Base-by-base conservation (phyloP, 1,140 invertebrate genomes). In the Druon quercuslanigerum region DNA sequence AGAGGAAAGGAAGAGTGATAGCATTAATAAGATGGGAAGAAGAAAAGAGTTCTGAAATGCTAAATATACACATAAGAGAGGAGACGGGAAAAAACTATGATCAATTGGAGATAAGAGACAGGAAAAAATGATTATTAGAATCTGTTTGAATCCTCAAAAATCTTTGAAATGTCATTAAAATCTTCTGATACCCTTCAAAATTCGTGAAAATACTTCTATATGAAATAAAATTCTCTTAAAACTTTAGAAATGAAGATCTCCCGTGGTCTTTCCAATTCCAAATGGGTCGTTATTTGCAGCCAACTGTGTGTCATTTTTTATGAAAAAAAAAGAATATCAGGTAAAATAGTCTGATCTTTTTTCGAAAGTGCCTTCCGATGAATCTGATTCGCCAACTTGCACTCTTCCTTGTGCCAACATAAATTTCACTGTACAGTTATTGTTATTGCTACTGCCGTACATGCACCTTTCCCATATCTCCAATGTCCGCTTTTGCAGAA, bases 391-490 rank as follows among this genome's bases (percentile, higher is more conserved):
- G 12, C 52, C 51, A 40, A 57, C 19, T 52, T 75, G 70, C 51
- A 80, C 80, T 77, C 77, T 78, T 25, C 46, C 51, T 74, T 51
- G 19, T 71, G 51, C 19, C 72, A 50, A 79, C 81, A 73, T 84
- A 85, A 73, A 75, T 84, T 80, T 51, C 75, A 77, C 73, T 51
- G 50, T 76, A 76, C 81, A 79, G 82, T 85, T 84, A 87, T 83
- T 84, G 85, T 87, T 87, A 86, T 87, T 60, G 83, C 74, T 50
- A 56, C 51, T 72, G 72, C 57, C 76, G 14, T 13, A 52, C 57
- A 66, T 74, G 56, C 25, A 75, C 72, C 72, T 78, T 50, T 57
- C 75, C 60, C 51, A 73, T 56, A 56, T 73, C 71, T 76, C 40
- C 19, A 66, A 52, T 71, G 33, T 57, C 54, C 17, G 52, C 50